Evolutionary conservation across 1,140 invertebrate genomes (phyloP).

Genomic region (Macrosteles quadrilineatus): DNA sequence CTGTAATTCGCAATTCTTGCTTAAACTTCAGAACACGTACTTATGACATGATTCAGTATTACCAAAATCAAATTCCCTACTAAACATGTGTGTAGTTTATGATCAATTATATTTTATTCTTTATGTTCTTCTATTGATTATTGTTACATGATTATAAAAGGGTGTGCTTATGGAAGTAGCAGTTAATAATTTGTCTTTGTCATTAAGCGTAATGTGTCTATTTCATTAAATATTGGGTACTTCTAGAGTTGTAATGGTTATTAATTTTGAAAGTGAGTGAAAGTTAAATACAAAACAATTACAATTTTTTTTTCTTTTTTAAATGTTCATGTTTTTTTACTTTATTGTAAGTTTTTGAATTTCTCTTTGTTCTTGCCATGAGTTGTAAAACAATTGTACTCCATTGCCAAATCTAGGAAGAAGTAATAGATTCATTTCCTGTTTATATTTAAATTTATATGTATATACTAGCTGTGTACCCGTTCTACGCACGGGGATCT

Average conservation of each 20-base stretch:
- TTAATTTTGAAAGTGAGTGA: not conserved
- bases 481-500: too few relatives aligned
- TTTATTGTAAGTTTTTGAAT: too few relatives aligned
- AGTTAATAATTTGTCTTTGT: not conserved
- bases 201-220: not conserved
- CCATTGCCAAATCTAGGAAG: too few relatives aligned
- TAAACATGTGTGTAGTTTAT: slow-evolving; percentile 53
- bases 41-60: slow-evolving; percentile 99
- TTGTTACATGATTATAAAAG: not conserved
- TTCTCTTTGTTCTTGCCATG: too few relatives aligned
- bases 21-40: slow-evolving; percentile 95
- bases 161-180: not conserved
- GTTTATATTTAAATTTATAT: too few relatives aligned
- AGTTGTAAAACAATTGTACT: too few relatives aligned
- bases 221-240: not conserved
- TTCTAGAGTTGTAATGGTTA: not conserved
- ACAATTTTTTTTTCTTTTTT: too few relatives aligned
- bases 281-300: too few relatives aligned
- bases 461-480: too few relatives aligned
- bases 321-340: too few relatives aligned
- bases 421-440: too few relatives aligned
- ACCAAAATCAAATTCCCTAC: slow-evolving; percentile 99
- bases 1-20: slow-evolving; percentile 92
- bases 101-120: not conserved
- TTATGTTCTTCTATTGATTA: not conserved